These are phyloP conservation scores for Lymantria dispar DNA, from an alignment of 2,888 invertebrate species.

Conservation along the genomic window DNA sequence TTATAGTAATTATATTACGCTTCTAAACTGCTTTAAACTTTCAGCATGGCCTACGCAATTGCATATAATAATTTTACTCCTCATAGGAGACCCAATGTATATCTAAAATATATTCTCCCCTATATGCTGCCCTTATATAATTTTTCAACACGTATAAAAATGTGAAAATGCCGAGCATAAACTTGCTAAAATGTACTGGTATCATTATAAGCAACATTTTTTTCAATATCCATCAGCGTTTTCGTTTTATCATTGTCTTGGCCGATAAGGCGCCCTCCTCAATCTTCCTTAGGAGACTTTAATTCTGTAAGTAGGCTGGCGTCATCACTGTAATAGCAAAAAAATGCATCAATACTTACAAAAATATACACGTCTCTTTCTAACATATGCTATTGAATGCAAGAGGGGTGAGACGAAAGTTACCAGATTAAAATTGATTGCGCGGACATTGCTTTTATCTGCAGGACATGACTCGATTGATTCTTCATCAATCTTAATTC, in stretches of 20 bases:
- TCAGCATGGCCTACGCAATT: no score
- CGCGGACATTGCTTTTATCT: constrained; percentile 70
- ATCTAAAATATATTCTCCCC: no score
- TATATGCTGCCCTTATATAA: no score
- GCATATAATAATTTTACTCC: no score
- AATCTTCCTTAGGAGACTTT: constrained; percentile 76
- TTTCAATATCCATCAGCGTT: constrained; percentile 67
- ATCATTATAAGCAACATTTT: constrained; percentile 40
- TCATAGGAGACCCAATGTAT: no score
- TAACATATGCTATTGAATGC: background rate
- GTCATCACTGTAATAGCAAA: constrained; percentile 65
- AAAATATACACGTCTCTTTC: constrained; percentile 48
- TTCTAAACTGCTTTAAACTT: no score
- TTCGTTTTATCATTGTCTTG: constrained; percentile 78
- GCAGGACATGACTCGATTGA: constrained; percentile 73
- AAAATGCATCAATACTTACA: constrained; percentile 57
- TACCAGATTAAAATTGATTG: constrained; percentile 81
- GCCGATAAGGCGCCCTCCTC: constrained; percentile 67
- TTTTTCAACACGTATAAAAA: no score
- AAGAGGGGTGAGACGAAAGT: constrained; percentile 43
- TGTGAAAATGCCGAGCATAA: background rate
- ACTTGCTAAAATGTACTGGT: constrained; percentile 5
- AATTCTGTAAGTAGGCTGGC: constrained; percentile 76
- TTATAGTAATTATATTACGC: no score
- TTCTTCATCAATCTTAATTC: constrained; percentile 81